Base-by-base conservation (phyloP, 2,113 vertebrate species). In the Acanthochromis polyacanthus region DNA sequence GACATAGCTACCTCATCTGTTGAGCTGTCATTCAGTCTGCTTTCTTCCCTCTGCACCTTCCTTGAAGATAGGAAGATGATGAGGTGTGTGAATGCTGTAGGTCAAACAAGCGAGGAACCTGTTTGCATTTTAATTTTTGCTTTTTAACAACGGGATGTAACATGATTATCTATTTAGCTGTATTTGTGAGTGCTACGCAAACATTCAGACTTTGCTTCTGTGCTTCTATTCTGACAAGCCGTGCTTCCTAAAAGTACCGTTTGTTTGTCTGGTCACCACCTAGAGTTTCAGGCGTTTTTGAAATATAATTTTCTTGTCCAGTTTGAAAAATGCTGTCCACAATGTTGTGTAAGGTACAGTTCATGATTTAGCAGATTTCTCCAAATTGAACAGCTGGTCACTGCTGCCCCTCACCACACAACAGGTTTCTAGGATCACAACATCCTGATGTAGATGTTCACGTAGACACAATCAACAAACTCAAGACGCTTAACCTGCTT, bases 1-100 rank as follows among this genome's bases (percentile, higher is more conserved):
- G 78, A 88, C 70, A 45, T 22, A 59, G 86, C 89, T 86, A 88
- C 85, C 88, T 90, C 92, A 91, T 93, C 90, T 90, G 83, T 75
- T 87, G 86, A 85, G 89, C 91, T 93, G 89, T 83, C 91, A 85
- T 72, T 81, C 84, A 78, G 75, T 20, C 57, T n/a, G 45, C 78
- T 89, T 89, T 68, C 79, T 82, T 87, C 67, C 62, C 51, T 80
- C 62, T 12, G 43, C 56, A 78, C 22, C 9, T 61, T 75, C 70
- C 60, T 69, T 6, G 17, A 71, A 59, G 22, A 63, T n/a, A 40
- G 62, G 56, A 75, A 50, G 25, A 82, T 65, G 80, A 75, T 52
- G 59, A 80, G 73, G 63, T 55, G 71, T 76, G 59, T 78, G 75
- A 77, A 65, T 19, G 40, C 58, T 69, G 56, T 38, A 65, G 81